phyloP scores from a whole-genome alignment of 1,140 invertebrate genomes.

The Spodoptera frugiperda region DNA sequence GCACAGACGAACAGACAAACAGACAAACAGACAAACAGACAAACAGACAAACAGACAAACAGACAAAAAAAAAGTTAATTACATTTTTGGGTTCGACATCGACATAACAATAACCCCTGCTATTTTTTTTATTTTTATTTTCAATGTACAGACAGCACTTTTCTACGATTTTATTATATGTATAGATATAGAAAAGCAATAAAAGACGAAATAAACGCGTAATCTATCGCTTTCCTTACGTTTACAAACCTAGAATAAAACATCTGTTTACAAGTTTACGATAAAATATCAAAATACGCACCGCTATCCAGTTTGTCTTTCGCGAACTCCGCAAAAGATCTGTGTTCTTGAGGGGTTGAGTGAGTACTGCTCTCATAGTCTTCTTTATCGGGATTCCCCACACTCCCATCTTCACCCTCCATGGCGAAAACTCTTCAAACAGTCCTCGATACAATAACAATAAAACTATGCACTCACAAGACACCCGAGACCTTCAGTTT shows the following conservation, averaged over 20 bases:
- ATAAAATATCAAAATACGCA: constrained; percentile 55
- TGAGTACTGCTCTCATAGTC: constrained; percentile 78
- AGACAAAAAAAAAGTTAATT: too few relatives aligned
- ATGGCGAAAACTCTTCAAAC: constrained; percentile 59
- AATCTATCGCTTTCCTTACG: neutral
- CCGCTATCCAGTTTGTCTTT: constrained; percentile 83
- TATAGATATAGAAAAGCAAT: too few relatives aligned
- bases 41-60: too few relatives aligned
- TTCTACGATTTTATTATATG: too few relatives aligned
- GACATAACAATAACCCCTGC: too few relatives aligned
- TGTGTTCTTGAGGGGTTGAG: constrained; percentile 80
- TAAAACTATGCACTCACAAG: constrained; percentile 53
- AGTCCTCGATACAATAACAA: constrained; percentile 55
- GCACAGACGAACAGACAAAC: too few relatives aligned
- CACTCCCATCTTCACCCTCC: constrained; percentile 72
- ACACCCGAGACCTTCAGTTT: constrained; percentile 63
- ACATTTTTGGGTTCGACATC: too few relatives aligned
- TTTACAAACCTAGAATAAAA: neutral
- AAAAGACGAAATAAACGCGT: neutral
- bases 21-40: too few relatives aligned
- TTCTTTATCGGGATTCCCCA: constrained; percentile 75
- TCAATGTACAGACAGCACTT: too few relatives aligned
- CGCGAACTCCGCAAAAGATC: constrained; percentile 81
- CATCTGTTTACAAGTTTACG: neutral
- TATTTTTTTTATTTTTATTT: too few relatives aligned